A percentile compares a stretch with the other conserved stretches of the same genome.
These are phyloP conservation scores for Pithys albifrons DNA, from an alignment of 2,113 vertebrate genomes.

Conservation along the genomic window DNA sequence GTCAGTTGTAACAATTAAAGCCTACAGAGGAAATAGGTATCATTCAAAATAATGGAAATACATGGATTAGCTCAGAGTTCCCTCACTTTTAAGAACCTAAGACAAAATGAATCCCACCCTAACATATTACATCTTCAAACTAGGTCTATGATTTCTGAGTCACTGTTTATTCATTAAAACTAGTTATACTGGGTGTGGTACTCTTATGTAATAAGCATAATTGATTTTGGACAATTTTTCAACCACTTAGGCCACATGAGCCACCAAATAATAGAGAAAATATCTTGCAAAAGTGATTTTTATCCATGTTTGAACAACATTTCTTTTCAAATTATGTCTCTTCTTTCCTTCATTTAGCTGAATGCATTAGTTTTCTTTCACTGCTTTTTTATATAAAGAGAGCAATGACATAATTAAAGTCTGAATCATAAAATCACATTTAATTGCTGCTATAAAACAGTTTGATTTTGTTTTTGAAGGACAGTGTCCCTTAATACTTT, in stretches of 20 bases:
- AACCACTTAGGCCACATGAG: constrained; percentile 9
- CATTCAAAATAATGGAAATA: not conserved
- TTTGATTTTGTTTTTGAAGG: not conserved
- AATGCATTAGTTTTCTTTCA: not conserved
- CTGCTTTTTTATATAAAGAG: not conserved
- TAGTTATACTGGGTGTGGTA: constrained; percentile 63
- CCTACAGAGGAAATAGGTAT: not conserved
- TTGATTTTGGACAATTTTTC: constrained; percentile 56
- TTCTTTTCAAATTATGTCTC: not conserved
- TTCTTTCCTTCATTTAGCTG: not conserved
- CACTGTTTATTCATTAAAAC: constrained; percentile 32
- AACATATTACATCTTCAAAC: not conserved
- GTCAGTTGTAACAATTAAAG: not conserved
- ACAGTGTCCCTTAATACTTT: not conserved
- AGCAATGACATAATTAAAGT: not conserved
- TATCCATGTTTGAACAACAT: not conserved
- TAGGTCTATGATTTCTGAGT: constrained; percentile 16
- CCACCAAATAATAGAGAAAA: constrained; percentile 46
- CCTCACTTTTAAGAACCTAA: not conserved
- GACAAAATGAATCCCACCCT: not conserved
- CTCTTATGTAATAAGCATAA: constrained; percentile 39
- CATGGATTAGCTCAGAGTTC: not conserved
- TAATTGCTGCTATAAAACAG: not conserved
- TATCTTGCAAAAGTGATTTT: not conserved
- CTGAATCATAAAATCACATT: not conserved